Conservation (phyloP, 2,888 invertebrate genomes). For the Drosophila bunnanda region DNA sequence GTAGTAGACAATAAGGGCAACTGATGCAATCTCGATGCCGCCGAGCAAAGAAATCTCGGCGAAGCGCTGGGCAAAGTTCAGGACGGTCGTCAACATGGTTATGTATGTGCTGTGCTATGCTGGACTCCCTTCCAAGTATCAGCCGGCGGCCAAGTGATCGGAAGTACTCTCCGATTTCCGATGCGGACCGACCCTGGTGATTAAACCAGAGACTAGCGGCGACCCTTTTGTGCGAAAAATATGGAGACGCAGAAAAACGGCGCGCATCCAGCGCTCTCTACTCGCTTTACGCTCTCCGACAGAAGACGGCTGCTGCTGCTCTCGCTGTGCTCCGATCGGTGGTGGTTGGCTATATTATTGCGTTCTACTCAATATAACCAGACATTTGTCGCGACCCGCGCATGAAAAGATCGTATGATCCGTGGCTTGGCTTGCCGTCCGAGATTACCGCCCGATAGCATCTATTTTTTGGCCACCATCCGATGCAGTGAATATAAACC, state of each 20-base stretch:
- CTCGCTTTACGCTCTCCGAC: constrained; percentile 24
- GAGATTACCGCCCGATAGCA: constrained; percentile 30
- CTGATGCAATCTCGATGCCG: constrained; percentile 82
- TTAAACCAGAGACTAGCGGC: constrained; percentile 15
- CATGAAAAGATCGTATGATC: constrained; percentile 76
- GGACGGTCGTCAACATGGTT: constrained; percentile 73
- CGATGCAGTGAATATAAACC: constrained; percentile 9
- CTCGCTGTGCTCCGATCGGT: constrained; percentile 20
- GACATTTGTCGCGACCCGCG: constrained; percentile 71
- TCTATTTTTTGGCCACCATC: constrained; percentile 34
- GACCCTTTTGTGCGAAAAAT: constrained; percentile 35
- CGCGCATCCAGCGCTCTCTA: constrained; percentile 55
- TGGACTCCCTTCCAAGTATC: constrained; percentile 29
- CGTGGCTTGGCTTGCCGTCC: constrained; percentile 44
- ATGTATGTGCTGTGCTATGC: constrained; percentile 6
- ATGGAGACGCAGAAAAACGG: constrained; percentile 38
- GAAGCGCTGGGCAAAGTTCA: constrained; percentile 79
- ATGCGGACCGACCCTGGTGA: constrained; percentile 19
- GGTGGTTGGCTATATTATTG: constrained; percentile 58
- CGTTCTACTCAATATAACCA: constrained; percentile 77
- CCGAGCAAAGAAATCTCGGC: constrained; percentile 82
- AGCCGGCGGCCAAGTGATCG: constrained; percentile 48
- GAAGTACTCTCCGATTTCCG: constrained; percentile 31
- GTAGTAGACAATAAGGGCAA: constrained; percentile 82
- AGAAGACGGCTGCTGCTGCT: constrained; percentile 28